phyloP scores from a whole-genome alignment of 1,140 invertebrate genomes.

The Drosophila baimaii region DNA sequence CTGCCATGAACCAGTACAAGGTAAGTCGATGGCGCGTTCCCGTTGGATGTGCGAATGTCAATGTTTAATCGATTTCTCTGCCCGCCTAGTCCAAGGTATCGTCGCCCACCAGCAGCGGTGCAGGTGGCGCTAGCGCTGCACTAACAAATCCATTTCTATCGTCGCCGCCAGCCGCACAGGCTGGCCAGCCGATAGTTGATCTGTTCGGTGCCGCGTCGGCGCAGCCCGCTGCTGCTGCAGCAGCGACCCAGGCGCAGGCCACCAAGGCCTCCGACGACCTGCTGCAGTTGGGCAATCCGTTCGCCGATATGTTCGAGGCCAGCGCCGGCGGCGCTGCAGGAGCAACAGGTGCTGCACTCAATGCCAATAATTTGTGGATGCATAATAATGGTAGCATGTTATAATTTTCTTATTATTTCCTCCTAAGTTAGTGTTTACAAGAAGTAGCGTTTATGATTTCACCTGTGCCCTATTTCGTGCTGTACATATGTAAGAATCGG shows the following conservation, averaged over 20 bases:
- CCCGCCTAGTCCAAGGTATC: conserved; percentile 90
- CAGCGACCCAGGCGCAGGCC: conserved; percentile 65
- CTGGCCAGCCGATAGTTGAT: conserved; percentile 89
- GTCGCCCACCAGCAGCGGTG: conserved; percentile 87
- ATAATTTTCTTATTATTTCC: conserved; percentile 69
- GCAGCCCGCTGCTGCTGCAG: conserved; percentile 79
- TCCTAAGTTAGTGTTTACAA: conserved; percentile 47
- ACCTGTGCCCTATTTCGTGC: conserved; percentile 33
- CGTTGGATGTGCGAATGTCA: not conserved
- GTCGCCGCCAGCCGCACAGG: conserved; percentile 86
- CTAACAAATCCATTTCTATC: conserved; percentile 95
- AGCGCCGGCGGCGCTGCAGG: conserved; percentile 84
- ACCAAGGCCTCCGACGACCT: conserved; percentile 94
- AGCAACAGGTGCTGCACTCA: conserved; percentile 83
- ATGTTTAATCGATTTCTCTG: conserved; percentile 37
- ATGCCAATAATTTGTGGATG: conserved; percentile 88
- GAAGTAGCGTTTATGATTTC: conserved; percentile 41
- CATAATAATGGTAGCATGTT: conserved; percentile 88
- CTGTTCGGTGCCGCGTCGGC: conserved; percentile 89
- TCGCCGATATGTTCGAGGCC: conserved; percentile 92
- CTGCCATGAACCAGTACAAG: conserved; percentile 97
- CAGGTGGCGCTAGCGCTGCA: conserved; percentile 85
- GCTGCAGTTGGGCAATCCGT: conserved; percentile 95
- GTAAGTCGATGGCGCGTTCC: conserved; percentile 85
- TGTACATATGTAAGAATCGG: conserved; percentile 47